phyloP scores from a whole-genome alignment of 2,888 invertebrate genomes.

The Tenodera sinensis region DNA sequence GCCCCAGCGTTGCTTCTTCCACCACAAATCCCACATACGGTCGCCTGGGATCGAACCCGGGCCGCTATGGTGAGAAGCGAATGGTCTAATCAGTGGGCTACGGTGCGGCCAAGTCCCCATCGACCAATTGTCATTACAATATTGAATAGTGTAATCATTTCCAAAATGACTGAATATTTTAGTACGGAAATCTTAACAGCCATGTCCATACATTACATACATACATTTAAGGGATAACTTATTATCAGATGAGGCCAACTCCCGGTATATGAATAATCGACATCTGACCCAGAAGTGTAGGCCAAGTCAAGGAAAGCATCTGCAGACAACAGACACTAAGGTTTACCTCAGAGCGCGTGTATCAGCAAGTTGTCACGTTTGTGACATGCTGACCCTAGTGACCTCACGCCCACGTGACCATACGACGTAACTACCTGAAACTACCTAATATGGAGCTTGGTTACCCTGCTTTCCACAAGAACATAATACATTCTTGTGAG shows the following conservation, averaged over 20 bases:
- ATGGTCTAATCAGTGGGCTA: no score
- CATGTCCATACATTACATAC: no score
- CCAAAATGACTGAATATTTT: no score
- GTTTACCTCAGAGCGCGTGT: neutral
- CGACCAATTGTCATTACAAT: no score
- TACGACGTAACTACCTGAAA: neutral
- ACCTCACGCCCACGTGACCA: neutral
- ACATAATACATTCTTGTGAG: neutral
- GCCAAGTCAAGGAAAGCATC: neutral
- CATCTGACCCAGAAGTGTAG: neutral
- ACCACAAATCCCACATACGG: no score
- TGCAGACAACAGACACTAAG: neutral
- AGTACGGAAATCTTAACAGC: no score
- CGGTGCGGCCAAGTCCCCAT: no score
- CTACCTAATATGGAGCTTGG: neutral
- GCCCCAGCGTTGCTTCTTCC: no score
- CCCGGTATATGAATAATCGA: neutral
- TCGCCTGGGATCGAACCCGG: no score
- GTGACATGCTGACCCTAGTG: neutral
- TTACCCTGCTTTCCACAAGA: neutral
- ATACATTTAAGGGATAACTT: no score
- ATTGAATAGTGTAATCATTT: no score
- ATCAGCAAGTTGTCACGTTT: neutral
- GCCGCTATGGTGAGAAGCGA: no score
- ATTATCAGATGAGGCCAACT: neutral